These are phyloP conservation scores for Antennarius maculatus DNA, from an alignment of 2,797 vertebrate species.

Conservation along the genomic window DNA sequence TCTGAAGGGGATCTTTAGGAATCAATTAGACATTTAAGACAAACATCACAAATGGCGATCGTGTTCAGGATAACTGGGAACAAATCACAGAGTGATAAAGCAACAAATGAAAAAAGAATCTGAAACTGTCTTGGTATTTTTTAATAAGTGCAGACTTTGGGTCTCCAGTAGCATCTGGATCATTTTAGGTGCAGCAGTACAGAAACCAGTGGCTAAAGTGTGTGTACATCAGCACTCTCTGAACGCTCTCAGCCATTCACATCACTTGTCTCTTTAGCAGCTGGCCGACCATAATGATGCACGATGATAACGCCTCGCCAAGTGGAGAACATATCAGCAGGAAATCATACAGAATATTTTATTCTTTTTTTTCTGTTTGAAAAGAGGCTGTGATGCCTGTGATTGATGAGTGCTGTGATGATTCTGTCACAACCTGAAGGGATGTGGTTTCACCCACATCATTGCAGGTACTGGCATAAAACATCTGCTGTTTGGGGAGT, in stretches of 20 bases:
- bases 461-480: not conserved
- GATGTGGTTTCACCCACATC: not conserved
- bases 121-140: not conserved
- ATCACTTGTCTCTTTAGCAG: not conserved
- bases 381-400: not conserved
- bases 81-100: not conserved
- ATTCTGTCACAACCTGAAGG: not conserved
- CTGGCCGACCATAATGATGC: not conserved
- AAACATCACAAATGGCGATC: not conserved
- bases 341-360: not conserved
- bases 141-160: not conserved
- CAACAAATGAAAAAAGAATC: not conserved
- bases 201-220: not conserved
- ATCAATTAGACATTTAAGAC: not conserved
- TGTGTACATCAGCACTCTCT: not conserved
- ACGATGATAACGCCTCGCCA: not conserved
- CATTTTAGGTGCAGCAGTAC: not conserved
- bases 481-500: not conserved
- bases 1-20: conserved; percentile 2
- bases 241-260: not conserved
- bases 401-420: not conserved
- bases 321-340: not conserved
- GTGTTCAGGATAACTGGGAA: not conserved
- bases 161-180: not conserved
- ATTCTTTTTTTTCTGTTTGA: not conserved